Evolutionary conservation across 2,113 vertebrate species (phyloP), one percentile per base, ranked within the genome.

Genomic region (Meleagris gallopavo): DNA sequence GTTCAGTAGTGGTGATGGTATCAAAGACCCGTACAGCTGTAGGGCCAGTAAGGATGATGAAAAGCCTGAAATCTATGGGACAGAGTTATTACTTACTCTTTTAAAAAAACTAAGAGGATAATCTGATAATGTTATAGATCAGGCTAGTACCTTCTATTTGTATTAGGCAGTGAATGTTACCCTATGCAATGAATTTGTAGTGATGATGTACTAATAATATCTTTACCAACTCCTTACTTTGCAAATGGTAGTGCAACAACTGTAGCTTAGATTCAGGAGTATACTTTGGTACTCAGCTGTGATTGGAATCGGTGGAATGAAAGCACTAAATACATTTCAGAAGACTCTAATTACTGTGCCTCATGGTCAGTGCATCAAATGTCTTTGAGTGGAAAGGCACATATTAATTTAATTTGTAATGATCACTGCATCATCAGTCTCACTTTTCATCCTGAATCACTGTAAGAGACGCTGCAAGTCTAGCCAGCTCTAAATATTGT

Each of bases 121-220:
- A 57, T 34, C 41, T 64, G 52, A 7, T 32, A 32, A 6, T 32
- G 29, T 7, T 9, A 7, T 40, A 48, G 22, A 41, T 41, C 48
- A 80, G 57, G 38, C 52, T 9, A 8, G 50, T 46, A n/a, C 48
- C 25, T 86, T 55, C 27, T 1, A 25, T 50, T 25, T 25, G 48
- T 25, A 14, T 48, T 1, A 10, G 43, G 43, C 20, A 4, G 69
- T 69, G 72, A n/a, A 10, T 2, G 3, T 60, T 50, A 41, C 46
- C 55, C 10, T 0, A 0, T 25, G 52, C 11, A 13, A 10, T 2
- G 40, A 64, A 18, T 48, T 41, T 36, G 43, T 5, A n/a, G n/a
- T 27, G n/a, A 8, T 27, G 69, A 76, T 13, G 58, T 38, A 29
- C 13, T 57, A 5, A 32, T 20, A 5, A 38, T 20, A 54, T 61